Percentiles rank a stretch among this genome's conserved stretches.
Conservation (phyloP, 2,797 vertebrate genomes). For the Spatula clypeata region DNA sequence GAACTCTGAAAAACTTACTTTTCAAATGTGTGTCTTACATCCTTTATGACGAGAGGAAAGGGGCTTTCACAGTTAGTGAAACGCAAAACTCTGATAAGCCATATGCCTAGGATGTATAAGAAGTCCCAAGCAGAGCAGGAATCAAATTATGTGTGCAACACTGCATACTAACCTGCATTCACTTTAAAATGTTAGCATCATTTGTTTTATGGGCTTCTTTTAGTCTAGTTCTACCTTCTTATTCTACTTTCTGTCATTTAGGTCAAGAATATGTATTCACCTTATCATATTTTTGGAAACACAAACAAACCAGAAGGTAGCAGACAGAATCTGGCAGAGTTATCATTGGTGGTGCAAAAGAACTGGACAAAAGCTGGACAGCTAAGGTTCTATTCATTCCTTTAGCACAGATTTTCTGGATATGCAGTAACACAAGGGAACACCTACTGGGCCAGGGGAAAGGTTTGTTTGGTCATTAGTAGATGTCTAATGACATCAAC, state of each 20-base stretch:
- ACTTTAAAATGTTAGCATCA: background rate
- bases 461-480: background rate
- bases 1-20: background rate
- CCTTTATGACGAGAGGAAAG: background rate
- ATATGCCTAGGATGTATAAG: background rate
- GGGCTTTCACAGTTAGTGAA: background rate
- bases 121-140: background rate
- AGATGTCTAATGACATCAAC: background rate
- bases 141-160: background rate
- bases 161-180: background rate
- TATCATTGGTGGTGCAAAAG: fast-evolving
- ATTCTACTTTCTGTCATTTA: background rate
- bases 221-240: background rate
- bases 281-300: background rate
- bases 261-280: background rate
- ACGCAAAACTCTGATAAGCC: background rate
- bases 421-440: background rate
- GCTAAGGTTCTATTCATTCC: background rate
- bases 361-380: background rate
- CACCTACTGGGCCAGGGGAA: background rate
- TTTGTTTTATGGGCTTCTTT: background rate
- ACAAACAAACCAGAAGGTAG: background rate
- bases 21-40: background rate
- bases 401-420: background rate
- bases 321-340: background rate